Conservation (phyloP, 2,113 vertebrate genomes). For the Daphoenositta chrysoptera region DNA sequence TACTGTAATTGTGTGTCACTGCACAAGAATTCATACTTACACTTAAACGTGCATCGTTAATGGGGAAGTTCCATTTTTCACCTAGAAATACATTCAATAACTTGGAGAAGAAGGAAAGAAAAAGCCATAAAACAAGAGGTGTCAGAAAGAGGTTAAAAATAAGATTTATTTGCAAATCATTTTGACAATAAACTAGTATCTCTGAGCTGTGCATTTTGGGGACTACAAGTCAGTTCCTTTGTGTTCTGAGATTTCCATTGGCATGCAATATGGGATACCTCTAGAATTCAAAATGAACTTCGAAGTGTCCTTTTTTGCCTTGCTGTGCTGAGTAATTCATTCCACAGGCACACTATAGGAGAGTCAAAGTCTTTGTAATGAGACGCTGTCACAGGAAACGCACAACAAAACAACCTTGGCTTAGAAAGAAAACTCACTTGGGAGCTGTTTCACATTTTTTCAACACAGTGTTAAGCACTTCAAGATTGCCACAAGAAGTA, state of each 20-base stretch:
- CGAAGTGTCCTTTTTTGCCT: not conserved
- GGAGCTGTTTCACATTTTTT: not conserved
- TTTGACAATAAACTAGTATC: slow-evolving; percentile 16
- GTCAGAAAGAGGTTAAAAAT: slow-evolving; percentile 48
- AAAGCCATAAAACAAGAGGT: not conserved
- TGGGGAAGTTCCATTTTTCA: not conserved
- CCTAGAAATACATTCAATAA: not conserved
- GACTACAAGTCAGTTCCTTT: not conserved
- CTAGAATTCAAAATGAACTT: not conserved
- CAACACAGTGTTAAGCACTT: not conserved
- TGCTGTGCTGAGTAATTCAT: not conserved
- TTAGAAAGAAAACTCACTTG: not conserved
- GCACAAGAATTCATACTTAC: not conserved
- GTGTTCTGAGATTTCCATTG: not conserved
- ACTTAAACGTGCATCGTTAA: not conserved
- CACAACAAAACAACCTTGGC: not conserved
- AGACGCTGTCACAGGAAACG: not conserved
- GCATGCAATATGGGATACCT: not conserved
- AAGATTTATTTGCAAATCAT: slow-evolving; percentile 54
- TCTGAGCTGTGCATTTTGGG: not conserved
- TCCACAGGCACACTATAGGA: not conserved
- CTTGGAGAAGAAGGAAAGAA: not conserved
- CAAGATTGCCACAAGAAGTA: not conserved
- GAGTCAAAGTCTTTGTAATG: not conserved
- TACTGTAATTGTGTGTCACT: not conserved